A percentile compares a stretch with the other conserved stretches of the same genome.
Evolutionary conservation across 2,888 invertebrate species (phyloP).

Genomic region (Asteroscopus sphinx): DNA sequence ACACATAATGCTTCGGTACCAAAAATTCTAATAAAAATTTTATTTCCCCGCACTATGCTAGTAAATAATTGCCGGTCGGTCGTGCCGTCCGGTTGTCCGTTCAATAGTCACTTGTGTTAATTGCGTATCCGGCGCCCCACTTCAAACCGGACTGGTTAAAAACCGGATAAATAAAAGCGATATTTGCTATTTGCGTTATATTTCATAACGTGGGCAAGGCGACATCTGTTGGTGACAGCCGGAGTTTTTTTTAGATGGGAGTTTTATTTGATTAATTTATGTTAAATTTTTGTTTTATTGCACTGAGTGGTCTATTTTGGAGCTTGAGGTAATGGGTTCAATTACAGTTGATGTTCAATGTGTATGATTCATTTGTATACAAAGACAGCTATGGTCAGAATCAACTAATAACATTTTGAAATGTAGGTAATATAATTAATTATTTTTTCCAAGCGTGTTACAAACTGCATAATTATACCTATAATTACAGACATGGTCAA

Average conservation of each 20-base stretch:
- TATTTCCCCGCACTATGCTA: conserved; percentile 10
- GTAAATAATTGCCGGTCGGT: conserved; percentile 34
- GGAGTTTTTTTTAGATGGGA: conserved; percentile 32
- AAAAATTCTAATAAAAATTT: conserved; percentile 27
- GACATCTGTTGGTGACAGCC: conserved; percentile 40
- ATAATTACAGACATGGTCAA: too few species aligned
- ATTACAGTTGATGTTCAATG: too few species aligned
- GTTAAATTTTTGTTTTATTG: conserved; percentile 10
- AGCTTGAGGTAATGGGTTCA: neutral
- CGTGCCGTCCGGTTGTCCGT: conserved; percentile 6
- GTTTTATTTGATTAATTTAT: conserved; percentile 43
- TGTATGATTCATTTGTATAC: too few species aligned
- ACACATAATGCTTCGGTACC: neutral
- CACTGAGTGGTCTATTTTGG: conserved; percentile 1
- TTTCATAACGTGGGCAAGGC: conserved; percentile 22
- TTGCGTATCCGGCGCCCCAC: conserved; percentile 46
- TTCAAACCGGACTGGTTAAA: conserved; percentile 48
- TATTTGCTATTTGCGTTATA: conserved; percentile 45
- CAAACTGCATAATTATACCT: too few species aligned
- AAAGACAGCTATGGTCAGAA: too few species aligned
- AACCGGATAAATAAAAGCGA: conserved; percentile 33
- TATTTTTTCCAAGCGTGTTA: too few species aligned
- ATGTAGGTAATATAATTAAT: too few species aligned
- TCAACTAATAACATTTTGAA: too few species aligned
- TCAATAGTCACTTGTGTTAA: conserved; percentile 45